Evolutionary conservation across 23 tunicate genomes (phyloP).

Genomic region (Halocynthia aurantium): DNA sequence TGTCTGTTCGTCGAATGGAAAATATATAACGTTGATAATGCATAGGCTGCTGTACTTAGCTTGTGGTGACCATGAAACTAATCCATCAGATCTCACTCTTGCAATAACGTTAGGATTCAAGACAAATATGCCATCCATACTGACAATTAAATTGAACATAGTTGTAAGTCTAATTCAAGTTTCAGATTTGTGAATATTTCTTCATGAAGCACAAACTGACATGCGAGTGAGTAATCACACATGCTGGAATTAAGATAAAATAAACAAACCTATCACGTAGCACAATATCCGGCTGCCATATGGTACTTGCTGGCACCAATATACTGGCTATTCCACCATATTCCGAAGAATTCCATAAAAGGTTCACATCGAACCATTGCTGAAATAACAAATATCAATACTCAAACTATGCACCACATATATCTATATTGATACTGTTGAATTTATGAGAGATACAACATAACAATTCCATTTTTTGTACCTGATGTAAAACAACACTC

Average conservation of each 20-base stretch:
- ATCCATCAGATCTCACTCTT: slow-evolving; percentile 43
- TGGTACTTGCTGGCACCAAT: slow-evolving; percentile 60
- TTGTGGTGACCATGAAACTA: slow-evolving; percentile 76
- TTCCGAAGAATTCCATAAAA: slow-evolving; percentile 73
- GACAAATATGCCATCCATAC: slow-evolving; percentile 73
- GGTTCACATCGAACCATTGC: slow-evolving; percentile 64
- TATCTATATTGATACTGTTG: neutral
- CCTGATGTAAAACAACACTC: slow-evolving; percentile 70
- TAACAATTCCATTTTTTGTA: neutral
- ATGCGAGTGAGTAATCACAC: neutral
- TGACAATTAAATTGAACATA: neutral
- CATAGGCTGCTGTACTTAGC: slow-evolving; percentile 85
- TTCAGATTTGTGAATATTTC: too few relatives aligned
- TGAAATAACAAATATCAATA: neutral
- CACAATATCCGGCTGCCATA: slow-evolving; percentile 95
- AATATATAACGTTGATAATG: slow-evolving; percentile 84
- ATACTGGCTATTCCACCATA: slow-evolving; percentile 38
- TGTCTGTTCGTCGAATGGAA: slow-evolving; percentile 87
- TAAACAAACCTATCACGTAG: slow-evolving; percentile 69
- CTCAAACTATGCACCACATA: neutral
- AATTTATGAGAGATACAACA: too few relatives aligned
- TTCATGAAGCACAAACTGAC: neutral
- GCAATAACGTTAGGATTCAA: slow-evolving; percentile 65
- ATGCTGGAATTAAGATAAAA: neutral
- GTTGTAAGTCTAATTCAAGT: too few relatives aligned